Base-by-base conservation (phyloP, 2,113 vertebrate species). In the Charadrius vociferus region DNA sequence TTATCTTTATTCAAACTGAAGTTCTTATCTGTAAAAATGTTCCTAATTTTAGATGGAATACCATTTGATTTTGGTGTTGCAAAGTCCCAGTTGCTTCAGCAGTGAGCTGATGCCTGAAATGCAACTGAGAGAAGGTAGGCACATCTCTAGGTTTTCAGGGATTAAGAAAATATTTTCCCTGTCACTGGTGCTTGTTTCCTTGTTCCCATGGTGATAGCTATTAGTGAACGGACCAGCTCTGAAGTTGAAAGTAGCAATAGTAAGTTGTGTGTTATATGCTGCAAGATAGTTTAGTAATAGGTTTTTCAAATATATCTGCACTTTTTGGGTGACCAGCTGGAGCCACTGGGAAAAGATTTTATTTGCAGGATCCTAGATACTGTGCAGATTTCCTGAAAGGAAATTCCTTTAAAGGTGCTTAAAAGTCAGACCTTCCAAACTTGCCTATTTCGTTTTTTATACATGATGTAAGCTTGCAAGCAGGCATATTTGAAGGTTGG, bases 201-300 rank as follows among this genome's bases (percentile, higher is more conserved):
- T 94, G 89, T 80, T 97, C 91, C 84, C 83, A 62, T 95, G 74
- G 84, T 80, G 79, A 91, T 90, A 58, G 14, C 50, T 90, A 3
- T 90, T 80, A 58, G 53, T 56, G 61, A 49, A 85, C 81, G 74
- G 91, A 45, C 39, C 12, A 75, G 26, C 78, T 87, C 53, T 55
- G 83, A 85, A 95, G 62, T 10, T 86, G 37, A 34, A 65, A 78
- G 79, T 50, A 79, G 43, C 8, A n/a, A 9, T 29, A 65, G 36
- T 49, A 79, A 75, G 30, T 61, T 86, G 26, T 45, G 2, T 61
- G 26, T 41, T 82, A 12, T 1, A 7, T 67, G 29, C 20, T 74
- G 26, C 47, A 50, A 52, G 32, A 43, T 4, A 68, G 49, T 52
- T 92, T 34, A 79, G 24, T 47, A 63, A 41, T 7, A 79, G 18